Evolutionary conservation across 2,797 vertebrate species (phyloP), one percentile per base, ranked within the genome.

Genomic region (Pseudopleuronectes americanus): DNA sequence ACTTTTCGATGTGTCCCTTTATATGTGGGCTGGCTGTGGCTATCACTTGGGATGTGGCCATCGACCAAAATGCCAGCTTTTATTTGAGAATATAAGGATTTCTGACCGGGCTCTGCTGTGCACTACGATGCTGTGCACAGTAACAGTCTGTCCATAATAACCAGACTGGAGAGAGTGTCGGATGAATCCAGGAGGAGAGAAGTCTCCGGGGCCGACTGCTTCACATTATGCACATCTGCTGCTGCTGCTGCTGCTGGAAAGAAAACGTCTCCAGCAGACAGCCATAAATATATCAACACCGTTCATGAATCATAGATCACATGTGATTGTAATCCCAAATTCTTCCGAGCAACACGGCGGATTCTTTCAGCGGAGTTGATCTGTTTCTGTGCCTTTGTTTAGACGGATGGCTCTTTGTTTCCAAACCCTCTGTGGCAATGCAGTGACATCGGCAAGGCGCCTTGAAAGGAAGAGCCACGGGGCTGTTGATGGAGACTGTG

Each of bases 261-360:
- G 56, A 74, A 61, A 68, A 64, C 19, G 0, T 45, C 48, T 77
- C 55, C 36, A 48, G 45, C 73, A 81, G 65, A 64, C 65, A 41
- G 57, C 77, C 67, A 86, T 83, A 82, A 85, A 90, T 87, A 21
- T 85, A 72, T 77, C 71, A 78, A 47, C 67, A 54, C 31, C 36
- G 38, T 60, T 74, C 83, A 83, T 88, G 78, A 91, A 88, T 88
- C 81, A 87, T 80, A 76, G 55, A 87, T 84, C 76, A 75, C 71
- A 74, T 56, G 76, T 70, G 66, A 83, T 63, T 77, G 69, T 78
- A 72, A 85, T 80, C 43, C 68, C 71, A 55, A 68, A 77, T 45
- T 77, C 74, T 74, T 64, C 55, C 45, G 21, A 72, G 58, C 80
- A 56, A 19, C 53, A 7, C 48, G 7, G 22, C 23, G 16, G 74